These are phyloP conservation scores for Caenorhabditis becei DNA, from an alignment of 2,888 invertebrate species.

Conservation along the genomic window DNA sequence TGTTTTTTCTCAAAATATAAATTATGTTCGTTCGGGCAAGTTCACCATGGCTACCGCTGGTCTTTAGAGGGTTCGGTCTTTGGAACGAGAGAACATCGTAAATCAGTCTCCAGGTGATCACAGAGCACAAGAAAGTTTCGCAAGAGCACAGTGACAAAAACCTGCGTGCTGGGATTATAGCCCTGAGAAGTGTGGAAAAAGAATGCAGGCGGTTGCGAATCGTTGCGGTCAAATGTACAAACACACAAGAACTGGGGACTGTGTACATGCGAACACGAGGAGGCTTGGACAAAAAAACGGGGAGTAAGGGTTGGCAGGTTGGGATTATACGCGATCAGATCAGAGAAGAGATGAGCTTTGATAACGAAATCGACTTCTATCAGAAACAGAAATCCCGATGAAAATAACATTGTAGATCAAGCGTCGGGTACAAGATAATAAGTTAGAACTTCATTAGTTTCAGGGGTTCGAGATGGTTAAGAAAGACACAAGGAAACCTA, in stretches of 20 bases:
- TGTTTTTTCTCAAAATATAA: no score
- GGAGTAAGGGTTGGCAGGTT: no score
- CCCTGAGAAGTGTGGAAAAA: conserved; percentile 7
- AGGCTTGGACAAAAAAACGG: neutral
- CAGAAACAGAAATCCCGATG: no score
- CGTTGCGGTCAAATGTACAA: conserved; percentile 50
- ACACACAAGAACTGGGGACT: conserved; percentile 21
- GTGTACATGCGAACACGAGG: conserved; percentile 14
- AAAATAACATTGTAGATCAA: no score
- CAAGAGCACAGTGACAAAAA: neutral
- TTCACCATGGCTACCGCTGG: neutral
- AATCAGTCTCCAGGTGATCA: conserved; percentile 15
- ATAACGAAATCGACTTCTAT: no score
- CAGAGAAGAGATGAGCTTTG: no score
- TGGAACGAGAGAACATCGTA: conserved; percentile 9
- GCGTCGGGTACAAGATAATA: no score
- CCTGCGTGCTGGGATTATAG: conserved; percentile 5
- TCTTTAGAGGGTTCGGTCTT: neutral
- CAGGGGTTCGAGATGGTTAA: no score
- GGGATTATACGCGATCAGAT: no score
- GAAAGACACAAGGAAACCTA: no score
- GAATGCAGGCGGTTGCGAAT: neutral
- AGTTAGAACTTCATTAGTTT: no score
- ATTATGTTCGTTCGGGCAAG: no score
- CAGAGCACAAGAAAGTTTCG: conserved; percentile 12